A percentile compares a stretch with the other conserved stretches of the same genome.
Evolutionary conservation across 2,888 invertebrate species (phyloP).

Genomic region (Tromatobia lineatoria): DNA sequence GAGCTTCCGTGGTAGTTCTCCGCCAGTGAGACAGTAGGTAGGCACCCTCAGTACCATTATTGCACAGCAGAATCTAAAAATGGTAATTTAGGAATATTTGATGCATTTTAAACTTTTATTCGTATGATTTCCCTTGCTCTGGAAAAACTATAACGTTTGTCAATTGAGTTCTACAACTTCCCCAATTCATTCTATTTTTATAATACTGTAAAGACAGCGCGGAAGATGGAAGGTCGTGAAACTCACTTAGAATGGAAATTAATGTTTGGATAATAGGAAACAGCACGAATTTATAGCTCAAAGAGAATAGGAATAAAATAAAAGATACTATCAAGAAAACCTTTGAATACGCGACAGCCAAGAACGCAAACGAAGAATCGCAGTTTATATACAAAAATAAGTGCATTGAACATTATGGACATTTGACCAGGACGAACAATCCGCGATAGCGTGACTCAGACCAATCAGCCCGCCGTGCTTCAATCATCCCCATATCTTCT

Average conservation of each 20-base stretch:
- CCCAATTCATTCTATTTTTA: not conserved
- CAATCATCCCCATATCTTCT: slow-evolving; percentile 53
- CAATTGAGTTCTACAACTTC: slow-evolving; percentile 25
- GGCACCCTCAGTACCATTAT: not conserved
- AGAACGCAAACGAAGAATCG: slow-evolving; percentile 30
- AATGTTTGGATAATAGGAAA: slow-evolving; percentile 29
- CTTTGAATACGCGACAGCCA: not conserved
- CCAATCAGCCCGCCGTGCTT: slow-evolving; percentile 57
- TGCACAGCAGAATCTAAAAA: not conserved
- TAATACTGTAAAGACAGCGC: not conserved
- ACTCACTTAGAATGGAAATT: slow-evolving; percentile 35
- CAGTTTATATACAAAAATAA: slow-evolving; percentile 7
- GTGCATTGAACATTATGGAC: not conserved
- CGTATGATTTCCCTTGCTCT: not conserved
- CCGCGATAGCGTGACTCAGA: slow-evolving; percentile 63
- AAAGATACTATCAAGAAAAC: not conserved
- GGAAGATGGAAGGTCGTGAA: not conserved
- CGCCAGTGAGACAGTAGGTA: no score
- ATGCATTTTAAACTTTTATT: not conserved
- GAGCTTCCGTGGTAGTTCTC: no score
- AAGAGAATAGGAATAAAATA: slow-evolving; percentile 5
- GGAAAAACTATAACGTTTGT: slow-evolving; percentile 8
- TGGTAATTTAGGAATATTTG: not conserved
- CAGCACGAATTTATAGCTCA: slow-evolving; percentile 8
- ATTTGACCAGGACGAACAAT: slow-evolving; percentile 49